Percentiles rank a stretch among this genome's conserved stretches.
Conservation (phyloP, 2,113 vertebrate genomes). For the Hipposideros armiger region DNA sequence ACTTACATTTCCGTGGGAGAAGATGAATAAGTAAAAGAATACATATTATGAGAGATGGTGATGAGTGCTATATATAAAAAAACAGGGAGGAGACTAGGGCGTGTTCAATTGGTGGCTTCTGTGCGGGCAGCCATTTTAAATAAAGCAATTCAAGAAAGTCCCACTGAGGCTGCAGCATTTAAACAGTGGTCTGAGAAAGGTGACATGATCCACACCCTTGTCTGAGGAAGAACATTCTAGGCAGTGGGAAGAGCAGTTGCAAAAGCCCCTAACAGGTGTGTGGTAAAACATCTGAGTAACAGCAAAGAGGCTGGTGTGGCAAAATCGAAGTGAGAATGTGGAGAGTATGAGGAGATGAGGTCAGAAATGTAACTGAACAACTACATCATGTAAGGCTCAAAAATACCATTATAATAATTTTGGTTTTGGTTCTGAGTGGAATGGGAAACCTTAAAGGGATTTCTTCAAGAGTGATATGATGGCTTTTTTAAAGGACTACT, state of each 20-base stretch:
- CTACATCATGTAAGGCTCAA: not conserved
- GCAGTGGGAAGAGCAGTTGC: not conserved
- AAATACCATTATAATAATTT: not conserved
- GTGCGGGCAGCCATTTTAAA: not conserved
- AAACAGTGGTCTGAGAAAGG: not conserved
- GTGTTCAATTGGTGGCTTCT: not conserved
- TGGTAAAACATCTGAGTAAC: not conserved
- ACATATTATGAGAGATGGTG: not conserved
- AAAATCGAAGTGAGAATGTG: not conserved
- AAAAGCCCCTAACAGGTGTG: not conserved
- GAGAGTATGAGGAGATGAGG: not conserved
- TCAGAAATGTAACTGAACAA: not conserved
- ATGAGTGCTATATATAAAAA: not conserved
- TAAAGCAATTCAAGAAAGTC: not conserved
- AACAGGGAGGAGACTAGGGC: not conserved
- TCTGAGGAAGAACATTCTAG: not conserved
- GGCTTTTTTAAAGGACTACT: not conserved
- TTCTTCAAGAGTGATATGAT: not conserved
- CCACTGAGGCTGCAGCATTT: not conserved
- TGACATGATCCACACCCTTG: not conserved
- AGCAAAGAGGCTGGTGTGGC: not conserved
- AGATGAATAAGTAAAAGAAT: not conserved
- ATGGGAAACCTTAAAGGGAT: not conserved
- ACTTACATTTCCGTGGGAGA: not conserved
- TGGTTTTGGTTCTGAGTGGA: not conserved